Evolutionary conservation across 2,113 vertebrate genomes (phyloP).

Genomic region (Heteronetta atricapilla): DNA sequence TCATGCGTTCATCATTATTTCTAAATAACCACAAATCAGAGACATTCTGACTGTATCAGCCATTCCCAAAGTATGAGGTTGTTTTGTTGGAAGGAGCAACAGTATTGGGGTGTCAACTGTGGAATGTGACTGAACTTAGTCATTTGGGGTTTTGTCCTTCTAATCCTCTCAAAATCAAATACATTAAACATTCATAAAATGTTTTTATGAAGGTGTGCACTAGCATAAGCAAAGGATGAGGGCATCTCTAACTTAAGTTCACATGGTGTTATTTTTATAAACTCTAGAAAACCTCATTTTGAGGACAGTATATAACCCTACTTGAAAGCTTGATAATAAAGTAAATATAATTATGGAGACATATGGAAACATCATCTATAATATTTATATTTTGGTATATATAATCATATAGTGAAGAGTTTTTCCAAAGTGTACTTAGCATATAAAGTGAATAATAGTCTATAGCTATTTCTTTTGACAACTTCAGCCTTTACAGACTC

Average conservation of each 20-base stretch:
- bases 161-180: constrained; percentile 75
- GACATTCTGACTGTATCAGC: not conserved
- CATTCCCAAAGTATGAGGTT: constrained; percentile 1
- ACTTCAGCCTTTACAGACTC: constrained; percentile 17
- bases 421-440: not conserved
- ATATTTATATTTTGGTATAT: constrained; percentile 17
- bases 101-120: not conserved
- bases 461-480: constrained; percentile 61
- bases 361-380: not conserved
- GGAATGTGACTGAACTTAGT: constrained; percentile 34
- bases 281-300: constrained; percentile 59
- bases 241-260: constrained; percentile 17
- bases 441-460: not conserved
- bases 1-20: constrained; percentile 31
- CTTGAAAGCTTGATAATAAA: constrained; percentile 59
- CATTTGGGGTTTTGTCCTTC: constrained; percentile 39
- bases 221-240: constrained; percentile 14
- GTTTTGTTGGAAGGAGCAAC: constrained; percentile 53
- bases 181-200: constrained; percentile 72
- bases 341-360: constrained; percentile 16
- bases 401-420: constrained; percentile 6
- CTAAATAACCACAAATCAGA: constrained; percentile 53
- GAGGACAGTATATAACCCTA: constrained; percentile 3
- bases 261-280: constrained; percentile 63
- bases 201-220: constrained; percentile 59